Base-by-base conservation (phyloP, 1,140 invertebrate genomes). In the Samia ricini region DNA sequence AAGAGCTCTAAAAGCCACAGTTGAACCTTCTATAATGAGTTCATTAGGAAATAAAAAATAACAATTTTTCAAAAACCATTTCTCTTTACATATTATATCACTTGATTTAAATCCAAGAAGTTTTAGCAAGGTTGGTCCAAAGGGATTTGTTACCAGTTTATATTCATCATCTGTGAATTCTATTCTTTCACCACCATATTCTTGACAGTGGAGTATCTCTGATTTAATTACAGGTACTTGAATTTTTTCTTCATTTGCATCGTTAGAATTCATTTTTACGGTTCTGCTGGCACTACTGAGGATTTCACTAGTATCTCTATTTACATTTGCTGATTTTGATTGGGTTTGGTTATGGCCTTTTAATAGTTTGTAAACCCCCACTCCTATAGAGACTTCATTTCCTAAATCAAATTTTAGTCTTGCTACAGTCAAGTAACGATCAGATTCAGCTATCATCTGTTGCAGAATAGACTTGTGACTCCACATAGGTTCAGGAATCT, bases 41-140 rank as follows among this genome's bases (percentile, higher is more conserved):
- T 90, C 88, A 83, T 79, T 84, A 29, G 88, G 85, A 74, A 79
- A 90, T 54, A 90, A 72, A 61, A 89, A 90, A 29, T 85, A 81
- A 49, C 82, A 71, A 57, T 71, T 60, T 77, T 88, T 88, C 2
- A 83, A 66, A 68, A 75, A 89, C 81, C 88, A 90, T 69, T 88
- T 90, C 58, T 89, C 81, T 70, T 89, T 90, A 51, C 76, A 77
- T 33, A 89, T 69, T 4, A 79, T 61, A 57, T 48, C 74, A 26
- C 57, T 72, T 52, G 88, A 81, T 70, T 90, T 90, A 57, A 90
- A 89, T 54, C 88, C 88, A 15, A 90, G 71, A n/a, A 90, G 68
- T 70, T 85, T 90, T 33, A 90, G 52, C 67, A 73, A 78, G 2
- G 82, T 79, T 56, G 81, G 77, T 0, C 83, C 85, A 80, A 90